phyloP scores from a whole-genome alignment of 2,888 invertebrate species.

The Scotopteryx bipunctaria region DNA sequence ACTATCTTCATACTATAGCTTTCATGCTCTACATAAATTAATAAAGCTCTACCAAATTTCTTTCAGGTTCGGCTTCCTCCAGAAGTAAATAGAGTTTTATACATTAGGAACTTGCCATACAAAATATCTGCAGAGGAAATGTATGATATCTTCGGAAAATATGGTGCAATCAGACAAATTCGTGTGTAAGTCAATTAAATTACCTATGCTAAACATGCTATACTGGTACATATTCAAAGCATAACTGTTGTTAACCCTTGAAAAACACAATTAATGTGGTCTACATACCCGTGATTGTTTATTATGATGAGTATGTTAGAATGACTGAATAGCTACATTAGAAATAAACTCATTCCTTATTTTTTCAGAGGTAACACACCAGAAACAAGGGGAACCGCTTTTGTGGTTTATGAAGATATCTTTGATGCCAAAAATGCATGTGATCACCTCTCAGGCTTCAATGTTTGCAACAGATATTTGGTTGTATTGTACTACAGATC shows the following conservation, averaged over 20 bases:
- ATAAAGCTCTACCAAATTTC: no score
- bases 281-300: no score
- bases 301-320: no score
- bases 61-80: slow-evolving; percentile 98
- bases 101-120: slow-evolving; percentile 98
- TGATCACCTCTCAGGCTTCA: slow-evolving; percentile 99
- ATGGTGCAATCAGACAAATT: slow-evolving; percentile 99
- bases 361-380: slow-evolving; percentile 95
- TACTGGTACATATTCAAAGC: no score
- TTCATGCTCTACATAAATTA: no score
- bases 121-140: slow-evolving; percentile 99
- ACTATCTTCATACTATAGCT: no score
- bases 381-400: slow-evolving; percentile 99
- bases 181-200: slow-evolving; percentile 89
- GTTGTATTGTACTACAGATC: slow-evolving; percentile 99
- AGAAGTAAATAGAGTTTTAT: slow-evolving; percentile 98
- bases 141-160: slow-evolving; percentile 99
- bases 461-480: slow-evolving; percentile 98
- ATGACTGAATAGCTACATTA: no score
- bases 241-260: no score
- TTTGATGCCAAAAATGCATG: slow-evolving; percentile 99
- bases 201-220: no score
- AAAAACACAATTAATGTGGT: no score
- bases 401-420: slow-evolving; percentile 99
- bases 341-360: slow-evolving; percentile 16